A percentile compares a stretch with the other conserved stretches of the same genome.
These are phyloP conservation scores for Ammospiza nelsoni DNA, from an alignment of 2,113 vertebrate genomes.

Conservation along the genomic window DNA sequence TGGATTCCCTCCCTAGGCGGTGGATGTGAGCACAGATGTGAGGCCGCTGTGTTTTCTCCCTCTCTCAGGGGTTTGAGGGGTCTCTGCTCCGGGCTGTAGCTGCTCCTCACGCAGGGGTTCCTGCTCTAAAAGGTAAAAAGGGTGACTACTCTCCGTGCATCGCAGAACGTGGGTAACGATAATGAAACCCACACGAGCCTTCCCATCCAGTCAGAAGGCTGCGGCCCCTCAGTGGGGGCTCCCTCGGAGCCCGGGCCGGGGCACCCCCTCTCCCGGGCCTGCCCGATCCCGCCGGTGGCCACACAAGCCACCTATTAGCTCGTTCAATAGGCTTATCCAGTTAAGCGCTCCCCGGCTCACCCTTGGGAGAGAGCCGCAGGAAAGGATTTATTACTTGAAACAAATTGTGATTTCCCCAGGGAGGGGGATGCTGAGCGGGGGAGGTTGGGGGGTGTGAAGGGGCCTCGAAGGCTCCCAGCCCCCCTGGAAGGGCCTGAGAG, in stretches of 20 bases:
- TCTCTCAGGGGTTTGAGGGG: neutral
- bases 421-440: neutral
- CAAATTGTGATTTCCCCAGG: neutral
- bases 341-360: neutral
- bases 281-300: neutral
- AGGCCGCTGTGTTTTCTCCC: neutral
- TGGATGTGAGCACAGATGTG: neutral
- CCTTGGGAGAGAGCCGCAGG: neutral
- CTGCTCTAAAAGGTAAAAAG: neutral
- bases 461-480: neutral
- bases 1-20: neutral
- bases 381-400: neutral
- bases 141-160: neutral
- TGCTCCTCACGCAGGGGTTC: neutral
- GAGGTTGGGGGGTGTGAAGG: neutral
- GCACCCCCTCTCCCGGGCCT: neutral
- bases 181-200: constrained; percentile 24
- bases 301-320: neutral
- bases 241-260: neutral
- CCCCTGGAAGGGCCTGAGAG: neutral
- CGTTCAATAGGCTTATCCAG: neutral
- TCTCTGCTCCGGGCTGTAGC: neutral
- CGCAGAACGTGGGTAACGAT: neutral
- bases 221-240: neutral
- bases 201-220: neutral